A percentile compares a stretch with the other conserved stretches of the same genome.
phyloP scores from a whole-genome alignment of 2,888 invertebrate species.

The Branchellion lobata region DNA sequence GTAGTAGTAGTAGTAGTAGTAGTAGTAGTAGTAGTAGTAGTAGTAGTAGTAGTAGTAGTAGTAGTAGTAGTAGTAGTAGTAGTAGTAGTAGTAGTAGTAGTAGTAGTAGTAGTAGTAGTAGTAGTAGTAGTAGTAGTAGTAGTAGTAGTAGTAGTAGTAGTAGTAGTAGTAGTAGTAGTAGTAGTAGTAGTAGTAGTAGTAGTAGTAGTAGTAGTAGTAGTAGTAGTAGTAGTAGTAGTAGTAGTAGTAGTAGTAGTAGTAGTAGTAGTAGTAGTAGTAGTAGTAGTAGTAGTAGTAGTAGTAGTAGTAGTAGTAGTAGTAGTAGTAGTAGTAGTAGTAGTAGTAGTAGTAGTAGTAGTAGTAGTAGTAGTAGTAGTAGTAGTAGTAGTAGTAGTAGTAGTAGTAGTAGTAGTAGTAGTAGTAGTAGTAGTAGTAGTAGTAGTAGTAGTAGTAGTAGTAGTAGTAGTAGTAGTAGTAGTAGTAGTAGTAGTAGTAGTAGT shows the following conservation, averaged over 20 bases:
- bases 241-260: constrained; percentile 18
- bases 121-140: constrained; percentile 15
- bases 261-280: constrained; percentile 22
- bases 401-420: constrained; percentile 9
- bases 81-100: constrained; percentile 19
- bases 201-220: constrained; percentile 22
- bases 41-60: constrained; percentile 21
- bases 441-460: background rate
- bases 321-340: constrained; percentile 22
- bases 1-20: background rate
- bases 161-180: constrained; percentile 14
- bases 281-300: constrained; percentile 14
- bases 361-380: constrained; percentile 19
- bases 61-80: constrained; percentile 22
- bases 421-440: too few relatives aligned
- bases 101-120: constrained; percentile 21
- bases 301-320: constrained; percentile 19
- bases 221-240: constrained; percentile 21
- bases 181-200: constrained; percentile 22
- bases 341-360: constrained; percentile 21
- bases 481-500: constrained; percentile 25
- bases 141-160: constrained; percentile 18
- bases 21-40: constrained; percentile 8
- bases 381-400: constrained; percentile 19
- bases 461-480: constrained; percentile 17